Evolutionary conservation across 2,888 invertebrate genomes (phyloP), one percentile per base, ranked within the genome.

Genomic region (Drosophila mimica): DNA sequence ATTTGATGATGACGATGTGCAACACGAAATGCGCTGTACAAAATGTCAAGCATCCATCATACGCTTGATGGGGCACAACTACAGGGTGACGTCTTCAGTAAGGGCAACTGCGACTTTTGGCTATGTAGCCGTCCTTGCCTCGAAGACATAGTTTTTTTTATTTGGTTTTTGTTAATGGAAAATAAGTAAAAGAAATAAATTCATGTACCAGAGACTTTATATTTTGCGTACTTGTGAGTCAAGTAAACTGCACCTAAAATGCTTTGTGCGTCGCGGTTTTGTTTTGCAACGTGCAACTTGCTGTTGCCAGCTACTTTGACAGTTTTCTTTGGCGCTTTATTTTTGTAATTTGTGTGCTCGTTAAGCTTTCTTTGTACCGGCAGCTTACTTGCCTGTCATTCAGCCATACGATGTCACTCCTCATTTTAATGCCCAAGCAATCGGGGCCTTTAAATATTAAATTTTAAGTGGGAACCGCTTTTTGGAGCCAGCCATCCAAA

Each of bases 41-140:
- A 63, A 78, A 76, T 72, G 74, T 79, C 57, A 63, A 77, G 80
- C 85, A 83, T 87, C 72, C 76, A 80, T 86, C 86, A 86, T 76
- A 78, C 71, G 71, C 74, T 69, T 73, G 81, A 60, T 77, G 69
- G 65, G 67, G 17, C 51, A 59, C 30, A n/a, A n/a, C 30, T 15
- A 5, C 17, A 34, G 40, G 59, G 28, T 25, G 49, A 31, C 28
- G 54, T 71, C 64, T 65, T 46, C 8, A 46, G 73, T 53, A 58
- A 64, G 56, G 59, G 60, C 75, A 65, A 57, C 58, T 49, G 59
- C 57, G 76, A 81, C 80, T 81, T 83, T 83, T 81, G 68, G 81
- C 70, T 54, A 54, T 62, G n/a, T 51, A 9, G 11, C 11, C 13
- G n/a, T 54, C 52, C 62, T 54, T 59, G 70, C 53, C 74, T 72